Evolutionary conservation across 2,797 vertebrate genomes (phyloP), one percentile per base, ranked within the genome.

Genomic region (Argentina silus): DNA sequence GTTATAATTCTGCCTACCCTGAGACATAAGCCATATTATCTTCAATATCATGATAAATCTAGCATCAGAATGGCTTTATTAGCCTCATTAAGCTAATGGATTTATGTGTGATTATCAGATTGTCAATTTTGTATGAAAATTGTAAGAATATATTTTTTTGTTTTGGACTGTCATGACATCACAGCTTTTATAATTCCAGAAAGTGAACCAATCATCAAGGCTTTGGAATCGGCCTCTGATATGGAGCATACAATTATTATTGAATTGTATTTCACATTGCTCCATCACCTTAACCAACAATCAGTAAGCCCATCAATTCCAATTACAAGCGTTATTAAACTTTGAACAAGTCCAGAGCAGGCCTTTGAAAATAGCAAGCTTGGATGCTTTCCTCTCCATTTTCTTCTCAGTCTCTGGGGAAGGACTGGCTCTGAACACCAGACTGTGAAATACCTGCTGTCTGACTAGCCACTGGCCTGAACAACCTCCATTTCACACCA

Each of bases 401-500:
- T 50, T 61, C 60, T 65, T 27, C 70, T 21, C 21, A 23, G 69
- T 80, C 78, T 72, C 55, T 63, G 64, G 59, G 70, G 70, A 69
- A 70, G 61, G 67, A 72, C 43, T 7, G 76, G 44, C 67, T 74
- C 73, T 76, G 80, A 81, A 88, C 84, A 82, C 70, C 84, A 90
- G 87, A 89, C 87, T 78, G 83, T 86, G 87, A 89, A 89, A 88
- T 69, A 65, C 77, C 83, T 80, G 83, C 81, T 84, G 84, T 89
- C 84, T 88, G 83, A 77, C 75, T 82, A 76, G 80, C 78, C 76
- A 68, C 60, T 65, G 17, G 78, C 73, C 79, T 80, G 74, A 78
- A 81, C 81, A 80, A 77, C 78, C 85, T 87, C 80, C 76, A 80
- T 86, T 86, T 81, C 84, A 76, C 83, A 76, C 72, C 76, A 73